Conservation (phyloP, 2,113 vertebrate genomes). For the Epinephelus moara region DNA sequence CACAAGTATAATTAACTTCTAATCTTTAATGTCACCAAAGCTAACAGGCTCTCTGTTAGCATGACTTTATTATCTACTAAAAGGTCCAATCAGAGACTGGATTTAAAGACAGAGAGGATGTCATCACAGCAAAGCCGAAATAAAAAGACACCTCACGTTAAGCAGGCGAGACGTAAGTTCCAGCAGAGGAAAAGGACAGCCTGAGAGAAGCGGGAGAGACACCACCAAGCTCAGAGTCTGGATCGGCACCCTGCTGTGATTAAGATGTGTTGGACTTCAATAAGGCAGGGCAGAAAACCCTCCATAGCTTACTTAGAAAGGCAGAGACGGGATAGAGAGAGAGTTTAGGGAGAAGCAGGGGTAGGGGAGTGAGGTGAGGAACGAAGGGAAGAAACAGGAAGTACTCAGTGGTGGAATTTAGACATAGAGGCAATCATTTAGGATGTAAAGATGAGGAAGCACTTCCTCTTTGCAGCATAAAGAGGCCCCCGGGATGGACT, state of each 20-base stretch:
- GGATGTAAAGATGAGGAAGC: neutral
- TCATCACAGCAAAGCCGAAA: neutral
- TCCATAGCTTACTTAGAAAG: slow-evolving; percentile 18
- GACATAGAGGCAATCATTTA: neutral
- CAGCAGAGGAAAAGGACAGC: neutral
- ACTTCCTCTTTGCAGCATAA: neutral
- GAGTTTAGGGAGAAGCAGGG: neutral
- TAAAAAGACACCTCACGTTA: neutral
- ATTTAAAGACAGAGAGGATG: neutral
- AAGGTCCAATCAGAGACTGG: slow-evolving; percentile 15
- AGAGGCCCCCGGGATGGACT: slow-evolving; percentile 4
- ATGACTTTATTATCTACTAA: slow-evolving; percentile 5
- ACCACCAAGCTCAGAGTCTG: slow-evolving; percentile 11
- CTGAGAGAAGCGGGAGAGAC: slow-evolving; percentile 8
- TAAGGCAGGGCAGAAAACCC: slow-evolving; percentile 12
- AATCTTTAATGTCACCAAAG: slow-evolving; percentile 48
- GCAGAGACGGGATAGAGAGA: neutral
- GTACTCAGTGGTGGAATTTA: neutral
- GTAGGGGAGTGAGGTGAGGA: neutral
- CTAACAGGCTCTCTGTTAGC: slow-evolving; percentile 17
- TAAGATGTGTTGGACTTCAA: slow-evolving; percentile 27
- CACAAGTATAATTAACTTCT: slow-evolving; percentile 33
- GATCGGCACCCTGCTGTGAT: slow-evolving; percentile 25
- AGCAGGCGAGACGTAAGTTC: neutral
- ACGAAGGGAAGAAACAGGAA: neutral